Base-by-base conservation (phyloP, 1,140 invertebrate genomes). In the Lepidurus arcticus region DNA sequence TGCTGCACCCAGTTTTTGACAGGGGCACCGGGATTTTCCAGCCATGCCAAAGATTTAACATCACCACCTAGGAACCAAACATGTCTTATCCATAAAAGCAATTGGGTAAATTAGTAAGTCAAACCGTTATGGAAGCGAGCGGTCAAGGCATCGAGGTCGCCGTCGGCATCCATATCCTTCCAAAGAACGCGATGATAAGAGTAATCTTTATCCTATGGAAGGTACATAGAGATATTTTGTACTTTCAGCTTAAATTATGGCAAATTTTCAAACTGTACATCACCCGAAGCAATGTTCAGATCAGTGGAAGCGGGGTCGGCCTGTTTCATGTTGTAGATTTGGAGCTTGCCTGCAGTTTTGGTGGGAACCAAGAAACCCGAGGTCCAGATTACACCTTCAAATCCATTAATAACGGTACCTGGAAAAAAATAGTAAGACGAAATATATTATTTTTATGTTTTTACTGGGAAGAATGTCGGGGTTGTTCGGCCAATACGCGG, bases 121-220 rank as follows among this genome's bases (percentile, higher is more conserved):
- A 43, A 77, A 80, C 79, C 76, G 74, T 78, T 80, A 45, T 82
- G 79, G 75, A 84, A 84, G 44, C 86, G 79, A 45, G 85, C 85
- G 7, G 85, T 85, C 10, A 86, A 80, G 8, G 84, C 83, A 78
- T 87, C 86, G 42, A 85, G 76, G 65, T 83, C 82, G 0, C 86
- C 85, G 79, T 87, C 86, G 8, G 81, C 81, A 78, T 87, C 84
- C 84, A 87, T 86, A 78, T 87, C 86, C 77, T 83, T 83, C 85
- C 85, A 87, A 16, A 82, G 7, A 7, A 85, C 85, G 7, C 85
- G 82, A 79, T 87, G 86, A 78, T 86, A 87, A 45, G 86, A 85
- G 84, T 84, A 87, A 42, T 83, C 80, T 42, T 79, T 77, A 11
- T 74, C 79, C 79, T 75, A 73, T 42, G 53, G 79, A n/a, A 16